Percentiles rank a stretch among this genome's conserved stretches.
Conservation (phyloP, 2,113 vertebrate species). For the Percina caprodes region DNA sequence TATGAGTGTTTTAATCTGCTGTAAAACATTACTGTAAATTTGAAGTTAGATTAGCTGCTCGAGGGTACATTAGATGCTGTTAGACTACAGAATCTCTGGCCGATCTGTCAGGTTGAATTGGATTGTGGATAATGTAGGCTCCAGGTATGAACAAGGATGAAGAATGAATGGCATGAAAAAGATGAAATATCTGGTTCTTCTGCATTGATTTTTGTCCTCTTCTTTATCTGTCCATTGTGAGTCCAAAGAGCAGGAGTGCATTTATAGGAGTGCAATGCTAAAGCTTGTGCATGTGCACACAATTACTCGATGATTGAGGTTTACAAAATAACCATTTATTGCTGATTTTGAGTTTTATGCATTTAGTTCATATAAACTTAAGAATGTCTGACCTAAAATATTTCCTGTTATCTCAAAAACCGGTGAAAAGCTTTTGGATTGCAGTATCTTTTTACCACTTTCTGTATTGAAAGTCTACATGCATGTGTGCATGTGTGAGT, state of each 20-base stretch:
- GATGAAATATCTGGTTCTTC: no score
- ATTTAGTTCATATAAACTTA: background rate
- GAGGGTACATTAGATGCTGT: no score
- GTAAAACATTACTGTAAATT: no score
- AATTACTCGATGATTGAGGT: background rate
- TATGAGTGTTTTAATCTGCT: background rate
- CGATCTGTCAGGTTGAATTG: no score
- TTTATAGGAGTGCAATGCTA: background rate
- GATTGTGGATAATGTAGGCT: background rate
- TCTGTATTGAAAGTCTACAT: conserved; percentile 23
- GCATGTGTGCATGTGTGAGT: conserved; percentile 45
- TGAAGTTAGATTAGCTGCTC: no score
- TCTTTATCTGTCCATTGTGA: background rate
- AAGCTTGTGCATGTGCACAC: background rate
- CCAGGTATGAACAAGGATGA: background rate
- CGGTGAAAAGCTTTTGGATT: background rate
- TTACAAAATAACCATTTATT: background rate
- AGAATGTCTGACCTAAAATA: background rate
- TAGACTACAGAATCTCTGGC: no score
- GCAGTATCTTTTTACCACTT: background rate
- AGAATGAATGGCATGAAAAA: background rate
- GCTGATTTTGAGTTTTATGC: background rate
- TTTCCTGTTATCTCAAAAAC: conserved; percentile 5
- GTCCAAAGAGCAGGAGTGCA: background rate
- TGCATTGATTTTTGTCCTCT: no score